phyloP scores from a whole-genome alignment of 2,888 invertebrate genomes.

The Ditula angustiorana region DNA sequence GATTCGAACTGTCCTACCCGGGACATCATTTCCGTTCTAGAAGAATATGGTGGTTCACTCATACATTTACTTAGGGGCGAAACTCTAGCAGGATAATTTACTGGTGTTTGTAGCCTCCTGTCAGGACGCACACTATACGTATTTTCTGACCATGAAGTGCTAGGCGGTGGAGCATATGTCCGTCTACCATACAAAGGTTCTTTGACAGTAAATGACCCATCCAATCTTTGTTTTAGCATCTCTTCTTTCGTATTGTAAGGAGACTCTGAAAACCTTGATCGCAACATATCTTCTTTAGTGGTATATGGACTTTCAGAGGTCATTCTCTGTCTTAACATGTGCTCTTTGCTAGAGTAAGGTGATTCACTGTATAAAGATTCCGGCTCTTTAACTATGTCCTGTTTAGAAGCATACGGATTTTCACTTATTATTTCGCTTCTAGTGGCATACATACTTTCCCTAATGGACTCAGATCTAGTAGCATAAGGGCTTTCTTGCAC shows the following conservation, averaged over 20 bases:
- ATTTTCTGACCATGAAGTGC: conserved; percentile 75
- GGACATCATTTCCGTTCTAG: conserved; percentile 77
- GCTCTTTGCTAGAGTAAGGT: conserved; percentile 79
- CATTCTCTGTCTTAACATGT: conserved; percentile 72
- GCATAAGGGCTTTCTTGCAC: conserved; percentile 39
- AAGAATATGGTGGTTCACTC: conserved; percentile 80
- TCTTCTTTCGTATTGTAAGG: conserved; percentile 82
- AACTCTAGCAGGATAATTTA: conserved; percentile 68
- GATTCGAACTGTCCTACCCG: conserved; percentile 72
- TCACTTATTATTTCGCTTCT: conserved; percentile 58
- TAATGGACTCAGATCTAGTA: conserved; percentile 38
- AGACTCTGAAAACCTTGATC: conserved; percentile 81
- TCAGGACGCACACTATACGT: conserved; percentile 75
- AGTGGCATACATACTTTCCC: conserved; percentile 56
- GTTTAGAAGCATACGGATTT: conserved; percentile 62
- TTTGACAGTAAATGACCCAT: conserved; percentile 60
- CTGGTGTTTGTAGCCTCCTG: conserved; percentile 74
- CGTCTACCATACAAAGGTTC: conserved; percentile 76
- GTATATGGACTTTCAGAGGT: conserved; percentile 75
- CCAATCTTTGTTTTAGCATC: conserved; percentile 77
- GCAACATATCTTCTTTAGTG: conserved; percentile 82
- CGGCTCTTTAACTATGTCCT: conserved; percentile 65
- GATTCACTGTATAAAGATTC: conserved; percentile 74
- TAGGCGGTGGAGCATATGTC: conserved; percentile 77
- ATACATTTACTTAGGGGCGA: conserved; percentile 79